phyloP scores from a whole-genome alignment of 1,140 invertebrate genomes.

The Trachymyrmex septentrionalis region DNA sequence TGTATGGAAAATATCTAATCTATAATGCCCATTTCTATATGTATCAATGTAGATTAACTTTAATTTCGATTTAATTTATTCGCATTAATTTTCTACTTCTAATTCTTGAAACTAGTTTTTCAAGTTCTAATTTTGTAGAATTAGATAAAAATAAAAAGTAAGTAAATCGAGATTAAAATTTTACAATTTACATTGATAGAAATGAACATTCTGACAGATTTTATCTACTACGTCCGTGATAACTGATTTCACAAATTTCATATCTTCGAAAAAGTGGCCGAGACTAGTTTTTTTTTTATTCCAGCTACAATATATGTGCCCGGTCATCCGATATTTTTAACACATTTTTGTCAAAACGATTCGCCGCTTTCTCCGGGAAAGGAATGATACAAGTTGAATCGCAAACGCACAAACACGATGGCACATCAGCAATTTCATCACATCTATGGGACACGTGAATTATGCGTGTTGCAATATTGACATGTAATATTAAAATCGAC shows the following conservation, averaged over 20 bases:
- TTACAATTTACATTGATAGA: no score
- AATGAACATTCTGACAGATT: not conserved
- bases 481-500: conserved; percentile 44
- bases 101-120: no score
- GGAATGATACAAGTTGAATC: conserved; percentile 50
- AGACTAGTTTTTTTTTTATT: not conserved
- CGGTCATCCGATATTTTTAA: not conserved
- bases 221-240: not conserved
- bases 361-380: conserved; percentile 58
- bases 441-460: conserved; percentile 57
- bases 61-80: no score
- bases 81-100: no score
- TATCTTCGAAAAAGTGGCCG: not conserved
- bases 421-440: conserved; percentile 69
- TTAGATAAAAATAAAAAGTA: no score
- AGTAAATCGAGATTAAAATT: no score
- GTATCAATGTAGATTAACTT: no score
- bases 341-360: conserved; percentile 17
- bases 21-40: no score
- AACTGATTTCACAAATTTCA: not conserved
- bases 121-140: no score
- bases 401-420: conserved; percentile 33
- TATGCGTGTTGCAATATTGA: conserved; percentile 67
- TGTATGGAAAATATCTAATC: no score
- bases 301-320: not conserved